Percentiles rank a stretch among this genome's conserved stretches.
Conservation (phyloP, 2,888 invertebrate species). For the Frankliniella intonsa region DNA sequence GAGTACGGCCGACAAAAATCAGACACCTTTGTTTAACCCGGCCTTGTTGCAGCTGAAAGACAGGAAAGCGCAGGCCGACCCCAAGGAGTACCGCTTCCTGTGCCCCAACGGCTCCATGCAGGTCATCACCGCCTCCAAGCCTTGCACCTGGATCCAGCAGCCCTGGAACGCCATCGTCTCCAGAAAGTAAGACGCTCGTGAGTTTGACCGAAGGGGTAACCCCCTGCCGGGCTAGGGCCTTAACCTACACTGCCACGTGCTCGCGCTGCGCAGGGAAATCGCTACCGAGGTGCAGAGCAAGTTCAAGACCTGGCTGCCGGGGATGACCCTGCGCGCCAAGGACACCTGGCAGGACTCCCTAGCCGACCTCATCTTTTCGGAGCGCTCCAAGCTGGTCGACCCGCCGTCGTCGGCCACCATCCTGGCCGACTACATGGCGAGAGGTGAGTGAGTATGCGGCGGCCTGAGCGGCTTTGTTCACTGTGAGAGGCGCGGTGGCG, state of each 20-base stretch:
- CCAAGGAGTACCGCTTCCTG: conserved; percentile 42
- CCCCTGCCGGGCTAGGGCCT: neutral
- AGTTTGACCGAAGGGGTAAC: conserved; percentile 15
- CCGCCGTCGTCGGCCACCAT: conserved; percentile 43
- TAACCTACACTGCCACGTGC: conserved; percentile 39
- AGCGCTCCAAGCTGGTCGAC: conserved; percentile 43
- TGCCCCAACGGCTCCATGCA: conserved; percentile 45
- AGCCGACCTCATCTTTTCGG: conserved; percentile 43
- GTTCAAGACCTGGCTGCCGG: conserved; percentile 30
- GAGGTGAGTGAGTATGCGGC: conserved; percentile 39
- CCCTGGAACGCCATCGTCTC: conserved; percentile 58
- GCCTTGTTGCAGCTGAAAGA: conserved; percentile 35
- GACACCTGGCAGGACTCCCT: conserved; percentile 44
- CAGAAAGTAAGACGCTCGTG: conserved; percentile 47
- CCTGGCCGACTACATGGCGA: conserved; percentile 37
- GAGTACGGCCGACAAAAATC: conserved; percentile 31
- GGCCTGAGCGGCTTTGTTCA: too few species aligned
- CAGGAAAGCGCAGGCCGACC: conserved; percentile 33
- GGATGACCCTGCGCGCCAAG: neutral
- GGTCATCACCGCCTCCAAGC: conserved; percentile 41
- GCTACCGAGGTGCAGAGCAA: conserved; percentile 38
- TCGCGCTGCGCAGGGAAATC: conserved; percentile 40
- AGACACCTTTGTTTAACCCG: neutral
- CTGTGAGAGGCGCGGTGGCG: too few species aligned
- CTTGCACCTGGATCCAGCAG: conserved; percentile 60